These are phyloP conservation scores for Turritopsis dohrnii DNA, from an alignment of 30 jellyfish, hydroid and myxozoan genomes.

Conservation along the genomic window DNA sequence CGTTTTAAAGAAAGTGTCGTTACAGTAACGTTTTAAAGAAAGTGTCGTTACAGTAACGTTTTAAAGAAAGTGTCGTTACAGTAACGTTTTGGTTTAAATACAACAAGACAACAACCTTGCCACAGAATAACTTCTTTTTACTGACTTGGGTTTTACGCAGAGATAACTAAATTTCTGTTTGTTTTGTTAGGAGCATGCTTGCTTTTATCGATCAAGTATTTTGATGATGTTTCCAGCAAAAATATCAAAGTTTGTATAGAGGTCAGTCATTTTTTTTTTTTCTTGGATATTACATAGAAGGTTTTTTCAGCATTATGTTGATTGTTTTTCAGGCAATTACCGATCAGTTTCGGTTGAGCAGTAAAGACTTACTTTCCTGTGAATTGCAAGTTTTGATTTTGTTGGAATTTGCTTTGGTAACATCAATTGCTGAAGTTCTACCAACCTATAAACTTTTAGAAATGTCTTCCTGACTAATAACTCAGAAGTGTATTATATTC, in stretches of 20 bases:
- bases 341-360: slow-evolving; percentile 70
- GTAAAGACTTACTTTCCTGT: slow-evolving; percentile 54
- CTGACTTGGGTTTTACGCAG: no score
- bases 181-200: slow-evolving; percentile 74
- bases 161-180: background rate
- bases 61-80: no score
- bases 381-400: slow-evolving; percentile 68
- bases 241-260: slow-evolving; percentile 50
- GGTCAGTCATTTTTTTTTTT: slow-evolving; percentile 26
- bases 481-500: no score
- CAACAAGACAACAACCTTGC: no score
- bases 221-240: slow-evolving; percentile 61
- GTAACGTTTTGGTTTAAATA: no score
- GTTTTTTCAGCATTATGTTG: background rate
- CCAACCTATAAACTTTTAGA: slow-evolving; percentile 65
- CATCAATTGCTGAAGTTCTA: slow-evolving; percentile 56
- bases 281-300: slow-evolving; percentile 5
- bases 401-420: slow-evolving; percentile 61
- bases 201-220: slow-evolving; percentile 65
- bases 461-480: background rate
- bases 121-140: no score
- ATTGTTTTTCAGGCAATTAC: slow-evolving; percentile 43
- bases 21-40: no score
- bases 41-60: no score
- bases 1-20: no score